These are phyloP conservation scores for Horisme vitalbata DNA, from an alignment of 2,888 invertebrate genomes.

Conservation along the genomic window DNA sequence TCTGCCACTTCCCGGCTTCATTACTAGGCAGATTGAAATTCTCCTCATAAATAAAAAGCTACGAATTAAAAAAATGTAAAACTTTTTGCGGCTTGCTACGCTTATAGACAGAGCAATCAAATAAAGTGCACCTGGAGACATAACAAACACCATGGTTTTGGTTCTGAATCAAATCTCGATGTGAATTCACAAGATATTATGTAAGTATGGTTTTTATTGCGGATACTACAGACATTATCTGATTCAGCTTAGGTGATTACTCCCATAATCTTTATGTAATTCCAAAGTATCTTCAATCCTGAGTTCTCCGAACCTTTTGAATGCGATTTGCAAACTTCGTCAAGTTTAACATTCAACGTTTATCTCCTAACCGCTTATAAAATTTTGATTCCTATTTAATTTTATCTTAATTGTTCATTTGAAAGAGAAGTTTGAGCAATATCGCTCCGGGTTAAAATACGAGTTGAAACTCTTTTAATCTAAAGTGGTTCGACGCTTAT, in stretches of 20 bases:
- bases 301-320: conserved; percentile 40
- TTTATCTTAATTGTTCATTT: conserved; percentile 77
- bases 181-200: neutral
- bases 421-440: conserved; percentile 65
- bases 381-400: conserved; percentile 78
- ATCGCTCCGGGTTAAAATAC: conserved; percentile 58
- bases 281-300: conserved; percentile 34
- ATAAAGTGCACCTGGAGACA: neutral
- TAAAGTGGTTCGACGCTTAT: conserved; percentile 31
- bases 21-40: conserved; percentile 38
- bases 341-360: conserved; percentile 75
- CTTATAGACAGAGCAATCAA: conserved; percentile 3
- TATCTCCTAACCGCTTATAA: conserved; percentile 76
- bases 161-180: neutral
- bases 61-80: conserved; percentile 13
- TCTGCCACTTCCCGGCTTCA: conserved; percentile 58
- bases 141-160: too few relatives aligned
- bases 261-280: conserved; percentile 27
- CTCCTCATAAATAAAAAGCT: conserved; percentile 8
- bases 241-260: conserved; percentile 9
- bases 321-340: conserved; percentile 57
- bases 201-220: too few relatives aligned
- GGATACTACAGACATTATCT: neutral
- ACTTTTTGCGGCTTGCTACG: neutral
- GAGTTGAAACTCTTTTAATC: too few relatives aligned